These are phyloP conservation scores for Rattus norvegicus DNA, from an alignment of 2,113 vertebrate genomes.

Conservation along the genomic window GRCr8 NC_086039.1:115879001-115879500, in stretches of 20 bases:
- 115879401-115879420: background rate
- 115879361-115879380: background rate
- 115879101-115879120: constrained; percentile 17
- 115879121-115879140: background rate
- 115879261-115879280: background rate
- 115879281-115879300: constrained; percentile 41
- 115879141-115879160: constrained; percentile 13
- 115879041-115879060: background rate
- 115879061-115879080: background rate
- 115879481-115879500: background rate
- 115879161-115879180: background rate
- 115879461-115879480: background rate
- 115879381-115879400: background rate
- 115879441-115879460: background rate
- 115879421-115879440: background rate
- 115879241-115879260: background rate
- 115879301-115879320: background rate
- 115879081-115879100: constrained; percentile 18
- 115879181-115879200: background rate
- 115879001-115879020: background rate
- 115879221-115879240: background rate
- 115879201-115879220: constrained; percentile 32
- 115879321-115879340: background rate
- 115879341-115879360: background rate
- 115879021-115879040: background rate